phyloP scores from a whole-genome alignment of 2,888 invertebrate species.

The Dione juno region DNA sequence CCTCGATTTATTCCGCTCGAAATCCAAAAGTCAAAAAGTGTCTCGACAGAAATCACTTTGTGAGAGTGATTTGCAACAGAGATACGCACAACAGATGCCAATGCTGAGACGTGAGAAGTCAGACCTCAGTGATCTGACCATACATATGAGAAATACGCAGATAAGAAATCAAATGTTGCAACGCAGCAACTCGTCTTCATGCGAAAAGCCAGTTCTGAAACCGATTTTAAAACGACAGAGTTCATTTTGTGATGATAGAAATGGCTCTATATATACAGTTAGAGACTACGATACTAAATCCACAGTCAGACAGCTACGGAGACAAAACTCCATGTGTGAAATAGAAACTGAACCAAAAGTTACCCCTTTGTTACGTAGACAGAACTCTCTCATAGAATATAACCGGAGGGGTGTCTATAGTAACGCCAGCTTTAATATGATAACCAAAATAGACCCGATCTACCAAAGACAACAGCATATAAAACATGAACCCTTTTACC shows the following conservation, averaged over 20 bases:
- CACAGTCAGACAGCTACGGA: conserved; percentile 66
- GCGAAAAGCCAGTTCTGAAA: conserved; percentile 76
- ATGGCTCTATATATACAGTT: conserved; percentile 74
- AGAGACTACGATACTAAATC: conserved; percentile 78
- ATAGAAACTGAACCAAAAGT: conserved; percentile 83
- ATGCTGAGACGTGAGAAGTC: conserved; percentile 78
- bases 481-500: conserved; percentile 80
- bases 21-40: conserved; percentile 79
- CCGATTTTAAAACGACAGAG: conserved; percentile 80
- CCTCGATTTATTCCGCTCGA: conserved; percentile 81
- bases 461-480: conserved; percentile 81
- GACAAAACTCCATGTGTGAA: conserved; percentile 81
- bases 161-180: conserved; percentile 79
- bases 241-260: conserved; percentile 79
- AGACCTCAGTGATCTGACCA: conserved; percentile 72
- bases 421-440: conserved; percentile 79
- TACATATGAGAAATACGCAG: conserved; percentile 74
- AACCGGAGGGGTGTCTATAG: conserved; percentile 78
- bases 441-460: conserved; percentile 82
- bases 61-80: conserved; percentile 77
- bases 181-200: conserved; percentile 79
- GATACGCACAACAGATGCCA: conserved; percentile 62
- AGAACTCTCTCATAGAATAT: conserved; percentile 81
- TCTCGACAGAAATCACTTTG: conserved; percentile 80
- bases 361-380: conserved; percentile 80